These are phyloP conservation scores for Folsomia candida DNA, from an alignment of 2,888 invertebrate genomes.

Conservation along the genomic window DNA sequence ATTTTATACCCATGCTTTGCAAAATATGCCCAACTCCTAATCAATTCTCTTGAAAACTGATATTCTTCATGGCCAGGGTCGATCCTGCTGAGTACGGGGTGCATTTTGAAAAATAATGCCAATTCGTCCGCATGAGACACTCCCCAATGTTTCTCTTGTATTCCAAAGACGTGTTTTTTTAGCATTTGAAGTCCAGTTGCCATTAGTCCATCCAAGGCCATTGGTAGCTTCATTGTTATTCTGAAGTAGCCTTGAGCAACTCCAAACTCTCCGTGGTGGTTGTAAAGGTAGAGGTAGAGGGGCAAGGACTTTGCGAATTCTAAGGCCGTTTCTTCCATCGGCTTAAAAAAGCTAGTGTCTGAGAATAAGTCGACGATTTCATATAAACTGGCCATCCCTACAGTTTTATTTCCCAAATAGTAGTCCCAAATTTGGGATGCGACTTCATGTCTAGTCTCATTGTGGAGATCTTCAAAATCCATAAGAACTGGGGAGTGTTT, in stretches of 20 bases:
- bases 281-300: slow-evolving; percentile 33
- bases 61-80: slow-evolving; percentile 32
- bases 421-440: slow-evolving; percentile 31
- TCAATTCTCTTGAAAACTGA: slow-evolving; percentile 26
- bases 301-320: slow-evolving; percentile 18
- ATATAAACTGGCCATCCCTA: slow-evolving; percentile 29
- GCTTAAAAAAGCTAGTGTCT: slow-evolving; percentile 38
- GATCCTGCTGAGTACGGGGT: slow-evolving; percentile 30
- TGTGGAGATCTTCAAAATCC: slow-evolving; percentile 38
- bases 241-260: slow-evolving; percentile 37
- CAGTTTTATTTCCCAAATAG: slow-evolving; percentile 33
- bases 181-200: slow-evolving; percentile 19
- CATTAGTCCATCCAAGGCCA: slow-evolving; percentile 33
- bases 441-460: slow-evolving; percentile 24
- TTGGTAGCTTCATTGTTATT: slow-evolving; percentile 27
- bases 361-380: slow-evolving; percentile 39
- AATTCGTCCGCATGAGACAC: slow-evolving; percentile 33
- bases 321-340: slow-evolving; percentile 29
- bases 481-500: slow-evolving; percentile 31
- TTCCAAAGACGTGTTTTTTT: slow-evolving; percentile 26
- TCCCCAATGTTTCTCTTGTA: slow-evolving; percentile 30
- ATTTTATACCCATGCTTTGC: slow-evolving; percentile 28
- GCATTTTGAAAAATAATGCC: slow-evolving; percentile 38
- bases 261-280: slow-evolving; percentile 35
- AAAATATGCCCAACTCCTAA: slow-evolving; percentile 34